Conservation (phyloP, 2,888 invertebrate genomes). For the Disparrhopalites patrizii region DNA sequence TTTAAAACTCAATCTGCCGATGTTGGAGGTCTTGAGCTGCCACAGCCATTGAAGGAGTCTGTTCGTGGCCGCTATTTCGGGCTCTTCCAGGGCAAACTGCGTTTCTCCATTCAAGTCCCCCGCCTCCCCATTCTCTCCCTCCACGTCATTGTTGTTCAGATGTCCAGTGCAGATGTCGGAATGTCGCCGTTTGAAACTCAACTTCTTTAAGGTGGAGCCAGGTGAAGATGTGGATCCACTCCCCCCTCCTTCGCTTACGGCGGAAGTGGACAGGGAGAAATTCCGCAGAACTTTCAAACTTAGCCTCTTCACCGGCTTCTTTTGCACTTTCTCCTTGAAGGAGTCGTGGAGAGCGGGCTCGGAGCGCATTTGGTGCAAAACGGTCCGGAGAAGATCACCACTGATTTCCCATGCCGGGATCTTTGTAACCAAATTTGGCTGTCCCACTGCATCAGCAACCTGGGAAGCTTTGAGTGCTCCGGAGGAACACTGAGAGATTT, state of each 20-base stretch:
- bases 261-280: not conserved
- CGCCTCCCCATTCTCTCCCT: not conserved
- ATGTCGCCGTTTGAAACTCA: slow-evolving; percentile 29
- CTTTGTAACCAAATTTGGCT: slow-evolving; percentile 17
- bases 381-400: slow-evolving; percentile 43
- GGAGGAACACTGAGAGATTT: slow-evolving; percentile 34
- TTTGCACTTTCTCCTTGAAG: slow-evolving; percentile 26
- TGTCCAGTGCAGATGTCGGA: slow-evolving; percentile 19
- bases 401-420: slow-evolving; percentile 46
- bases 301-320: slow-evolving; percentile 21
- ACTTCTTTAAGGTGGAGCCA: slow-evolving; percentile 3
- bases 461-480: slow-evolving; percentile 27
- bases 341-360: slow-evolving; percentile 33
- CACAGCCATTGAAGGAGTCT: slow-evolving; percentile 46
- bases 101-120: slow-evolving; percentile 32
- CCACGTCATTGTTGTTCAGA: slow-evolving; percentile 3
- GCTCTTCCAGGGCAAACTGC: slow-evolving; percentile 43
- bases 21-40: slow-evolving; percentile 45
- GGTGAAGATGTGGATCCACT: not conserved
- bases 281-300: slow-evolving; percentile 32
- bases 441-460: not conserved
- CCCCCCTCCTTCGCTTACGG: not conserved
- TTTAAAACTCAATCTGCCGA: slow-evolving; percentile 40
- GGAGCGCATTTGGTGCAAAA: slow-evolving; percentile 45
- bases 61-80: slow-evolving; percentile 43